phyloP scores from a whole-genome alignment of 2,797 vertebrate species.

The Strix occidentalis region DNA sequence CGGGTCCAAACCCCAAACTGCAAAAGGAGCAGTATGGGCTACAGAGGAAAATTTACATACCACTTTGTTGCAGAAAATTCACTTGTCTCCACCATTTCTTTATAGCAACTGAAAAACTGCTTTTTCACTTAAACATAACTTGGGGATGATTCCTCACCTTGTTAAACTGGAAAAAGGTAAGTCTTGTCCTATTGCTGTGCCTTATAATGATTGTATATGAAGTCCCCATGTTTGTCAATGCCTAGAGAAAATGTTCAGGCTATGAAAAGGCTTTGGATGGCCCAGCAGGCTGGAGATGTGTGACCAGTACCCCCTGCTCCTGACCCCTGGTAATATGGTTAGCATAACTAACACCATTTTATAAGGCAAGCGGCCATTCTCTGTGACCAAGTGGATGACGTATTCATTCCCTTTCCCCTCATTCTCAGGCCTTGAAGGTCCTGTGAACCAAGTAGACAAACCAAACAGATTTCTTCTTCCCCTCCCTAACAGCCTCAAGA shows the following conservation, averaged over 20 bases:
- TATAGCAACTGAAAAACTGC: neutral
- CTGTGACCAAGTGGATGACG: no score
- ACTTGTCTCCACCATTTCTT: neutral
- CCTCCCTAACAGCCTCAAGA: no score
- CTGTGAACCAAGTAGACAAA: no score
- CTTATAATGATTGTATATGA: neutral
- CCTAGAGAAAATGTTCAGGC: neutral
- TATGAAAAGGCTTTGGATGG: neutral
- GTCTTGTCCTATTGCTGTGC: neutral
- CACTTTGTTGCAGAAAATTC: neutral
- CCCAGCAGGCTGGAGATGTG: neutral
- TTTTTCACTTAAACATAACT: neutral
- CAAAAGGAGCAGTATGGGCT: neutral
- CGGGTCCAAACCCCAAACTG: neutral
- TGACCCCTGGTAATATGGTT: no score
- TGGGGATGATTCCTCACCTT: neutral
- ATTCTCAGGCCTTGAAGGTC: no score
- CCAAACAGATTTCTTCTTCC: no score
- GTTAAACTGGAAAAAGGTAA: neutral
- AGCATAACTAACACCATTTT: no score
- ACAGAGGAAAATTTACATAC: neutral
- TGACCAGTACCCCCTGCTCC: no score
- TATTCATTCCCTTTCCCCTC: no score
- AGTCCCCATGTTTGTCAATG: neutral
- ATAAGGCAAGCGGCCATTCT: no score